These are phyloP conservation scores for Tineola bisselliella DNA, from an alignment of 2,888 invertebrate genomes.

Conservation along the genomic window DNA sequence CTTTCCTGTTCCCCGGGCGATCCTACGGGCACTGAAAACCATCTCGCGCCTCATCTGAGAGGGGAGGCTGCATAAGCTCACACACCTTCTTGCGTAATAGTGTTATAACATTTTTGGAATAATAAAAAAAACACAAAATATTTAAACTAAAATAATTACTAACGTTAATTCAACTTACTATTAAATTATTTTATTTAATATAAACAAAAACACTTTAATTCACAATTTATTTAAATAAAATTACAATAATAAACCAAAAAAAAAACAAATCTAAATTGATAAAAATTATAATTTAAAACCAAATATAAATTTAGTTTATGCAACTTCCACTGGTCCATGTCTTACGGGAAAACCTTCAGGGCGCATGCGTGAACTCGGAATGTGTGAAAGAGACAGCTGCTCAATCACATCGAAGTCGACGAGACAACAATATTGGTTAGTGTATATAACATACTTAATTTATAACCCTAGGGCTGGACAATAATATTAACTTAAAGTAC, in stretches of 20 bases:
- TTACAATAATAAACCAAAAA: not conserved
- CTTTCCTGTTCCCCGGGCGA: conserved; percentile 35
- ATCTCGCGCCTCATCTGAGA: conserved; percentile 39
- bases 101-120: conserved; percentile 22
- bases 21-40: conserved; percentile 51
- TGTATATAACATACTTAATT: conserved; percentile 42
- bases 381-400: conserved; percentile 28
- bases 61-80: conserved; percentile 52
- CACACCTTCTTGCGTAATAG: conserved; percentile 63
- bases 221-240: too few species aligned
- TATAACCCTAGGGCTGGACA: not conserved
- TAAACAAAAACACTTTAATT: not conserved
- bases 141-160: not conserved
- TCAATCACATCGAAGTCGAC: conserved; percentile 18
- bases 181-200: not conserved
- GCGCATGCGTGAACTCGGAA: conserved; percentile 56
- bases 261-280: not conserved
- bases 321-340: conserved; percentile 48
- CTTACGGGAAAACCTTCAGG: conserved; percentile 43
- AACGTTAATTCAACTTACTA: not conserved
- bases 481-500: too few species aligned
- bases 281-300: not conserved
- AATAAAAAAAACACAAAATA: not conserved
- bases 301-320: conserved; percentile 29
- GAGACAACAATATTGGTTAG: conserved; percentile 19